phyloP scores from a whole-genome alignment of 2,113 vertebrate species.

The Ophthalmotilapia sp. region DNA sequence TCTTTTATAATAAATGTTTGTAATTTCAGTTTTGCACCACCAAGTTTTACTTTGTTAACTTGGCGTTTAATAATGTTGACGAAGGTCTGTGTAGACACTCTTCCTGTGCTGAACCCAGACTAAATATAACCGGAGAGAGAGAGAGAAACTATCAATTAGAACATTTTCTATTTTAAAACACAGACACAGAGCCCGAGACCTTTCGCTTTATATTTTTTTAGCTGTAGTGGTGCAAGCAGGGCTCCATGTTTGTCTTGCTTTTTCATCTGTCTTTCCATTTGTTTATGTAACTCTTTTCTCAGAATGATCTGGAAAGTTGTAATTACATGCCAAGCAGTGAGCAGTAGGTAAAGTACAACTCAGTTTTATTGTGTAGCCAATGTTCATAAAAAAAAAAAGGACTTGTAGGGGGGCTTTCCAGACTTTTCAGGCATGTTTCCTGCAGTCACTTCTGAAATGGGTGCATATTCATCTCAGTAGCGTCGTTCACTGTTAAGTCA shows the following conservation, averaged over 20 bases:
- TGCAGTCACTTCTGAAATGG: background rate
- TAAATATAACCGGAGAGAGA: slow-evolving; percentile 45
- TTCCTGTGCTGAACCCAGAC: slow-evolving; percentile 19
- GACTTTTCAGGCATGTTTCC: background rate
- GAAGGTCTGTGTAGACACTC: background rate
- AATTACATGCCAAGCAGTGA: background rate
- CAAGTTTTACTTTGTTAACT: background rate
- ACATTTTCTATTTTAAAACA: slow-evolving; percentile 27
- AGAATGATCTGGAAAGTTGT: background rate
- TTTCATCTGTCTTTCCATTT: background rate
- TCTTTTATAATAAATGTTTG: background rate
- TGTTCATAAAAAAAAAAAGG: background rate
- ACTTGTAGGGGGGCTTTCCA: background rate
- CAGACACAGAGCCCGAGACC: background rate
- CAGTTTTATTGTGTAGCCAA: background rate
- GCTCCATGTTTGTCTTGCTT: background rate
- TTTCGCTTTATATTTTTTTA: background rate
- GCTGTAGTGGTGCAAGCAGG: background rate
- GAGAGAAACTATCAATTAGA: slow-evolving; percentile 43
- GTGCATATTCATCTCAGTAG: background rate
- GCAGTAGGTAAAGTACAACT: background rate
- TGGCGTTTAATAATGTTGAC: background rate
- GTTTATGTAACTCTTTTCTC: slow-evolving; percentile 22
- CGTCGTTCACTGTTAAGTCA: background rate
- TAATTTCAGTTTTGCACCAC: background rate